phyloP scores from a whole-genome alignment of 2,888 invertebrate genomes.

The Apeira syringaria region DNA sequence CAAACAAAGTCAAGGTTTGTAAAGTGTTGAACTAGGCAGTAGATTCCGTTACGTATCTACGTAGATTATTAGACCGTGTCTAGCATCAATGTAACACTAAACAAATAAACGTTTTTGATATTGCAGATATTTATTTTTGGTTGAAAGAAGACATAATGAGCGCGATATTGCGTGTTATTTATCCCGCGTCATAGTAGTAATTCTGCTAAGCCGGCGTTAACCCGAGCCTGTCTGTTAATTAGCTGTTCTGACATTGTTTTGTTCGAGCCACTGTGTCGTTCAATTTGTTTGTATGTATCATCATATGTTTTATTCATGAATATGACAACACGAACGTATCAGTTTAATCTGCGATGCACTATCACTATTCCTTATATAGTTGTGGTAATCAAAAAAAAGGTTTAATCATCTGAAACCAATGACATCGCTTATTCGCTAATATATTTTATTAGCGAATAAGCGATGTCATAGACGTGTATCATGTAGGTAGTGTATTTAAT shows the following conservation, averaged over 20 bases:
- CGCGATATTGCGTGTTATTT: no score
- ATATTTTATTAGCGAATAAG: no score
- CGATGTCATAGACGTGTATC: no score
- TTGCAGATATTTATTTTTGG: no score
- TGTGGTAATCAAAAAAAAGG: background rate
- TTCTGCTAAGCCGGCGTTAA: slow-evolving; percentile 7
- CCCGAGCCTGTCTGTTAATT: slow-evolving; percentile 2
- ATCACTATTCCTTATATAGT: background rate
- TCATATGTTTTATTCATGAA: background rate
- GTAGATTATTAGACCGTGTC: slow-evolving; percentile 18
- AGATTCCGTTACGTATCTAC: slow-evolving; percentile 9
- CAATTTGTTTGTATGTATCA: slow-evolving; percentile 3
- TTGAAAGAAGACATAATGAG: no score
- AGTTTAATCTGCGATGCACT: background rate
- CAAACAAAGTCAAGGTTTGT: slow-evolving; percentile 15
- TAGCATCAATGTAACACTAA: slow-evolving; percentile 1
- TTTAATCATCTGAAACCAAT: no score
- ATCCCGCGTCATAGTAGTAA: no score
- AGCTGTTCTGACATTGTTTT: background rate
- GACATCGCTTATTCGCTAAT: no score
- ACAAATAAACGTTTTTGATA: no score
- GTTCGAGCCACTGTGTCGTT: background rate
- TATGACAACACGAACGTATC: background rate
- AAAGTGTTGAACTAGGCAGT: slow-evolving; percentile 9
- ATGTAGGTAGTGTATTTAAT: no score